Evolutionary conservation across 2,113 vertebrate genomes (phyloP).

Genomic region (Seriola rivoliana): DNA sequence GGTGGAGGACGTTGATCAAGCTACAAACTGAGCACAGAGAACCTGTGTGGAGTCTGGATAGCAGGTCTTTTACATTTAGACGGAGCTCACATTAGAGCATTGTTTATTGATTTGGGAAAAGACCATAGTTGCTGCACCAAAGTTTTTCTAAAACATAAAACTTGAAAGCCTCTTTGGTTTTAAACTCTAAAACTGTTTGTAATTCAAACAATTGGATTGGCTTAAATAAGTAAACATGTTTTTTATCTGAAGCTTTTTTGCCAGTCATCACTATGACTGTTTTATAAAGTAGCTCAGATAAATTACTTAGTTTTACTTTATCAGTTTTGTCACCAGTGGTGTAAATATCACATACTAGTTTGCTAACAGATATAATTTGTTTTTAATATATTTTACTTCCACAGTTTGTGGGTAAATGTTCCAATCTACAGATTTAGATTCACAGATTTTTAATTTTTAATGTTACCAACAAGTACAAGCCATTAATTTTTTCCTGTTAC

Average conservation of each 20-base stretch:
- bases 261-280: neutral
- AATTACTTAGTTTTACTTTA: neutral
- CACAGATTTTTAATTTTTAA: neutral
- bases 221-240: neutral
- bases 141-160: neutral
- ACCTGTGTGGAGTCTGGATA: neutral
- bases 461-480: conserved; percentile 2
- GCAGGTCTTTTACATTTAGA: no score
- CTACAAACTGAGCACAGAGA: neutral
- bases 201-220: neutral
- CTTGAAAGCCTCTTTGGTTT: neutral
- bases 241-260: neutral
- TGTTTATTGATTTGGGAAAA: neutral
- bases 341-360: neutral
- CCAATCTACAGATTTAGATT: neutral
- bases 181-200: neutral
- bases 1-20: neutral
- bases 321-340: neutral
- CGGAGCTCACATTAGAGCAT: neutral
- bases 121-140: neutral
- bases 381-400: neutral
- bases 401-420: neutral
- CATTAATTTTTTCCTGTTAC: neutral
- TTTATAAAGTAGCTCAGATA: conserved; percentile 15
- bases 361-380: neutral